Evolutionary conservation across 2,888 invertebrate genomes (phyloP), one percentile per base, ranked within the genome.

Genomic region (Lamproptera curius): DNA sequence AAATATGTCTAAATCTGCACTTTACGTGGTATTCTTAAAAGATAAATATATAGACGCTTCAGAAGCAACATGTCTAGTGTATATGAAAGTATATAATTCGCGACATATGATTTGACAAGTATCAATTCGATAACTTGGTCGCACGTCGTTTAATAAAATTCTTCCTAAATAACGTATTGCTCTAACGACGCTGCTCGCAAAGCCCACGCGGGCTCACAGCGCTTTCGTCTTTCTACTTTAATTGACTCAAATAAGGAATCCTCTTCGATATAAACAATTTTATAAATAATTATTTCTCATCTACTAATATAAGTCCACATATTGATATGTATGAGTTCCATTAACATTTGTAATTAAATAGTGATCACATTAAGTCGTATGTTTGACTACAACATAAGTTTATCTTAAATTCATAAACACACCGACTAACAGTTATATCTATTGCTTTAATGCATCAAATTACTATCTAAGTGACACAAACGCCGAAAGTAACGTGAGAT

Each of bases 211-310:
- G 58, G 26, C 10, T 59, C 51, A 54, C 59, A 62, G 73, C 69
- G 70, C 65, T 61, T 56, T 49, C 61, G 16, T 51, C 53, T 64
- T 59, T 57, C 65, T 73, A 79, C 76, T 56, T 73, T 85, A 86
- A 86, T 87, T 87, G 86, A 86, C 86, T 71, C 77, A 87, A 86
- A 85, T 84, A 85, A 87, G 86, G 85, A 85, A 83, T 86, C 78
- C 63, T 76, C 63, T 64, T 75, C 65, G 58, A 73, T 75, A 67
- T 70, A 74, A 73, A 72, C 63, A 64, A 67, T 61, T 64, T 64
- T 61, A 68, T 68, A 65, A 63, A 67, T 67, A 58, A 60, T 56
- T 62, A 58, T 63, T 57, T 59, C 70, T 76, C 76, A 74, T 73
- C 68, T 64, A 67, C 59, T 57, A 69, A 33, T 17, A 43, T 71